Evolutionary conservation across 2,888 invertebrate species (phyloP), one percentile per base, ranked within the genome.

Genomic region (Scrobipalpa atriplicella): DNA sequence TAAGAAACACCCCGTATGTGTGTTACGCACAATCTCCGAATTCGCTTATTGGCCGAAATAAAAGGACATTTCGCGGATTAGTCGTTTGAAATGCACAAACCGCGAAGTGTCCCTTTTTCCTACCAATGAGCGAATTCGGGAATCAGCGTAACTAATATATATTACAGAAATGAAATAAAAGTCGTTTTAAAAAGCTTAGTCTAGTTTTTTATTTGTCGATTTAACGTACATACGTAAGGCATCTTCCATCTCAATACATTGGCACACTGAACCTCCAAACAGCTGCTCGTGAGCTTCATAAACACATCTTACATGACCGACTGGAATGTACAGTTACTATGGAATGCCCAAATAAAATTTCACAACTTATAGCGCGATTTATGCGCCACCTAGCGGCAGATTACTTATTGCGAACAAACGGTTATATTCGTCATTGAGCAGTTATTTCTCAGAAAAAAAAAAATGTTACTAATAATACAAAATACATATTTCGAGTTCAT

Each of bases 151-250:
- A n/a, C n/a, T n/a, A n/a, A n/a, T n/a, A n/a, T n/a, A n/a, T n/a
- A n/a, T n/a, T n/a, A n/a, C n/a, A n/a, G 16, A n/a, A 16, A 16
- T n/a, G 16, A 36, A 66, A 64, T 68, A 86, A 71, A 88, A 87
- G 67, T 84, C 67, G 9, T n/a, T 68, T 73, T 85, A 83, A 87
- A 91, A 92, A 92, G 92, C 92, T 92, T 92, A 92, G 76, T 85
- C 89, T 90, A 90, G 75, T 78, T 82, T 90, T n/a, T 92, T 92
- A 92, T 92, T 92, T 92, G 92, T 92, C 92, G 89, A 89, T 90
- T 91, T 85, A 90, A 91, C 88, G 82, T 91, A 91, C 90, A 88
- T 81, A 89, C 86, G 84, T 92, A 92, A 92, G 92, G 92, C 91
- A 90, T 89, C 82, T 83, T 87, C 82, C 85, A 83, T 81, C 86